These are phyloP conservation scores for Drosophila buzzatii DNA, from an alignment of 2,888 invertebrate genomes.

Conservation along the genomic window DNA sequence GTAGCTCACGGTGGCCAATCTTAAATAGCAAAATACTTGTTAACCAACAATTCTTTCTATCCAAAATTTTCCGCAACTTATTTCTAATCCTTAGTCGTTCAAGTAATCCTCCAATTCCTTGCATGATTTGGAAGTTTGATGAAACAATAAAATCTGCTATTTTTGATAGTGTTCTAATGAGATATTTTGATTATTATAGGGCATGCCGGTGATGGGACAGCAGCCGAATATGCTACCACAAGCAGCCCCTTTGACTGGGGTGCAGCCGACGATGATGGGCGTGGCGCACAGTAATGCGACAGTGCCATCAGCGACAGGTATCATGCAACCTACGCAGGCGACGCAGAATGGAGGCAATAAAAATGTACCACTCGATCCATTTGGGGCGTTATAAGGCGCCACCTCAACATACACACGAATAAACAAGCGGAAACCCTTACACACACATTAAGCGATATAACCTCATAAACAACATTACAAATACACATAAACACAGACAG, in stretches of 20 bases:
- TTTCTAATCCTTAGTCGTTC: slow-evolving; percentile 44
- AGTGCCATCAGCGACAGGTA: slow-evolving; percentile 60
- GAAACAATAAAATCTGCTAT: not conserved
- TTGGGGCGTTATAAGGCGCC: slow-evolving; percentile 86
- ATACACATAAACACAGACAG: slow-evolving; percentile 38
- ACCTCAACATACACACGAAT: slow-evolving; percentile 20
- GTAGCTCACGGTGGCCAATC: slow-evolving; percentile 39
- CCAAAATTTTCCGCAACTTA: slow-evolving; percentile 10
- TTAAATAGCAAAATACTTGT: slow-evolving; percentile 24
- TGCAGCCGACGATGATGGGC: slow-evolving; percentile 82
- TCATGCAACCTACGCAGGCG: slow-evolving; percentile 80
- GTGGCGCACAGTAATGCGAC: slow-evolving; percentile 82
- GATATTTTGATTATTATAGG: slow-evolving; percentile 75
- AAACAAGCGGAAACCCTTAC: not conserved
- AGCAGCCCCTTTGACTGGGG: slow-evolving; percentile 84
- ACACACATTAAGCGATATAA: slow-evolving; percentile 60
- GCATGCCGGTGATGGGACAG: slow-evolving; percentile 85
- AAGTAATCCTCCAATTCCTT: slow-evolving; percentile 33
- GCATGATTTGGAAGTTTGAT: slow-evolving; percentile 47
- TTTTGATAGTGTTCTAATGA: slow-evolving; percentile 23
- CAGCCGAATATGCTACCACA: slow-evolving; percentile 84
- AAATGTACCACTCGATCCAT: slow-evolving; percentile 86
- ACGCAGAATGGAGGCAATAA: slow-evolving; percentile 84
- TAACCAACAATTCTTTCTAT: slow-evolving; percentile 9
- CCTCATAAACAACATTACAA: slow-evolving; percentile 64